Evolutionary conservation across 53 echinoderm and acorn worm genomes (phyloP).

Genomic region (Arbacia lixula): DNA sequence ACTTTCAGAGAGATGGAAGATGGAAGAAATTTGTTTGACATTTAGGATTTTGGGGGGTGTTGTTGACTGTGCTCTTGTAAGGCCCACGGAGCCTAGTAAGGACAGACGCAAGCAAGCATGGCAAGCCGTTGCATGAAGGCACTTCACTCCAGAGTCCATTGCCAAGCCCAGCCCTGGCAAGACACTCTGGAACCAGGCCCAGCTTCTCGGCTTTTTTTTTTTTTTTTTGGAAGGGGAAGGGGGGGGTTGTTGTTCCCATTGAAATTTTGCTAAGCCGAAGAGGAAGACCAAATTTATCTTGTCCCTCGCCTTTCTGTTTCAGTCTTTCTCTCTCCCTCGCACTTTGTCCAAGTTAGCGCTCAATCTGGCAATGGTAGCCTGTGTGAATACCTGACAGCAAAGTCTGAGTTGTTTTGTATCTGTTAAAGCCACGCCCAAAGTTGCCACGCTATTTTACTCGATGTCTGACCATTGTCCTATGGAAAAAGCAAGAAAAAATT

Average conservation of each 20-base stretch:
- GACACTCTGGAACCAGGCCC: conserved; percentile 17
- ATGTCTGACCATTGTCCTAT: too few species aligned
- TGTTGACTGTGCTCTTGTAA: conserved; percentile 25
- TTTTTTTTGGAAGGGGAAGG: too few species aligned
- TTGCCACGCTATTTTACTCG: too few species aligned
- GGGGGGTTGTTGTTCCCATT: background rate
- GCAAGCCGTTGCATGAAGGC: conserved; percentile 19
- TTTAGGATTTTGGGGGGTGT: background rate
- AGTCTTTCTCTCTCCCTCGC: too few species aligned
- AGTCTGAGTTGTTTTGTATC: too few species aligned
- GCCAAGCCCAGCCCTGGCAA: background rate
- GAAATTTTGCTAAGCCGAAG: conserved; percentile 17
- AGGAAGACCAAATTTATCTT: conserved; percentile 18
- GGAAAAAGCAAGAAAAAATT: too few species aligned
- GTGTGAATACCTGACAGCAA: too few species aligned
- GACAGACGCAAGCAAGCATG: background rate
- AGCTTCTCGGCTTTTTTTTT: background rate
- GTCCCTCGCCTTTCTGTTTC: background rate
- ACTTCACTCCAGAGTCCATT: background rate
- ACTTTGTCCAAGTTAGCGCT: too few species aligned
- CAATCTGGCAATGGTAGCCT: too few species aligned
- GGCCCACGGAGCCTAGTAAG: too few species aligned
- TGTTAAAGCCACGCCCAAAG: too few species aligned
- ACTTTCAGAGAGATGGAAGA: background rate
- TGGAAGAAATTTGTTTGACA: conserved; percentile 35